Conservation (phyloP, 2,888 invertebrate genomes). For the Marasmarcha lunaedactyla region DNA sequence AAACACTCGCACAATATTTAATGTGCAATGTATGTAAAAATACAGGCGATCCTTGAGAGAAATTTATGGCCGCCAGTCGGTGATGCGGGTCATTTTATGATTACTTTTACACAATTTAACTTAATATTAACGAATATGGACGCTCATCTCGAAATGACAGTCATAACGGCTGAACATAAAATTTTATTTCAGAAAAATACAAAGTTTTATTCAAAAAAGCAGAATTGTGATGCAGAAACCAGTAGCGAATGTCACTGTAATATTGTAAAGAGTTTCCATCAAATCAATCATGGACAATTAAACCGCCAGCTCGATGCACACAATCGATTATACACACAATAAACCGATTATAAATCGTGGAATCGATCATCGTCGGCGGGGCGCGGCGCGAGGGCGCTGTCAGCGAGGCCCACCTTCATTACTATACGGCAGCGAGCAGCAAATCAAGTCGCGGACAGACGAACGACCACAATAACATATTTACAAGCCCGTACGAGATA, state of each 20-base stretch:
- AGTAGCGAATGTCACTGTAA: too few species aligned
- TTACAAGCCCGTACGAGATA: slow-evolving; percentile 29
- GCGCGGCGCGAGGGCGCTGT: slow-evolving; percentile 37
- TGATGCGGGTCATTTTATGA: not conserved
- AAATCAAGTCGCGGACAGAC: slow-evolving; percentile 48
- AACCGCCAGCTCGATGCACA: slow-evolving; percentile 16
- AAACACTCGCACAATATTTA: slow-evolving; percentile 7
- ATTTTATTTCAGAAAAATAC: too few species aligned
- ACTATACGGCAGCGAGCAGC: slow-evolving; percentile 49
- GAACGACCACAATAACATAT: slow-evolving; percentile 53
- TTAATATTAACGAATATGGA: too few species aligned
- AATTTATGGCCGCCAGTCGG: not conserved
- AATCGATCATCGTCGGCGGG: slow-evolving; percentile 37
- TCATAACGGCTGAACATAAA: too few species aligned
- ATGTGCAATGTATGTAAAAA: not conserved
- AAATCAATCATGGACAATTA: slow-evolving; percentile 6
- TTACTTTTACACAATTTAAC: too few species aligned
- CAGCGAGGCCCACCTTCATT: slow-evolving; percentile 48
- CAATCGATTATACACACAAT: slow-evolving; percentile 40
- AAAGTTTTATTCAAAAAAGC: too few species aligned
- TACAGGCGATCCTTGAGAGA: not conserved
- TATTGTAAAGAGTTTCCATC: not conserved
- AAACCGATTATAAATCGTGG: slow-evolving; percentile 31
- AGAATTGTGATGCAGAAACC: too few species aligned
- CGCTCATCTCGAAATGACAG: too few species aligned